Evolutionary conservation across 2,113 vertebrate genomes (phyloP).

Genomic region (Malaclemys terrapin): DNA sequence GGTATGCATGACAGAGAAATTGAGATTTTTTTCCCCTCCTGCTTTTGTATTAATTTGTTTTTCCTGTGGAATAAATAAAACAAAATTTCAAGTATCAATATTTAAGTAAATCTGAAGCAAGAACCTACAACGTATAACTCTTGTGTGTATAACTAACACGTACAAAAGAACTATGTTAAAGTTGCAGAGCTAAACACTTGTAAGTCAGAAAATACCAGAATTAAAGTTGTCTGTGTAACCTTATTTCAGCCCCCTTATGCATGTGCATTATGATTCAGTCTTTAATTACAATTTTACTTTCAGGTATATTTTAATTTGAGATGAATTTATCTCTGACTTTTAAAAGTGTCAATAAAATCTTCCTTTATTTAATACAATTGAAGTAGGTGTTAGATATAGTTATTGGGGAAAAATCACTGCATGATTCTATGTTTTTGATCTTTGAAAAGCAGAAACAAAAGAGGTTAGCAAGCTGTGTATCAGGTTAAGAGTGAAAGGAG

Average conservation of each 20-base stretch:
- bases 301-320: neutral
- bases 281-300: neutral
- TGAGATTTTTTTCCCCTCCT: neutral
- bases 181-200: neutral
- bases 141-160: neutral
- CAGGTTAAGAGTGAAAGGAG: neutral
- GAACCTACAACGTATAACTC: neutral
- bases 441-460: neutral
- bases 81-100: neutral
- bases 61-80: neutral
- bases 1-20: neutral
- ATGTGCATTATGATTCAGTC: neutral
- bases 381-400: neutral
- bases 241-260: neutral
- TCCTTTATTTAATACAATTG: neutral
- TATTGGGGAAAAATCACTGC: neutral
- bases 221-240: neutral
- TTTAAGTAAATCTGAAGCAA: constrained; percentile 9
- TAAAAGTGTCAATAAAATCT: neutral
- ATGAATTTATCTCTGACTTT: neutral
- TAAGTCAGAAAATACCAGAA: neutral
- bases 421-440: neutral
- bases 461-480: neutral
- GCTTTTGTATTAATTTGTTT: neutral
- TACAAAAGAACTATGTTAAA: neutral